Evolutionary conservation across 2,797 vertebrate species (phyloP), one percentile per base, ranked within the genome.

Genomic region (Botia kubotai): DNA sequence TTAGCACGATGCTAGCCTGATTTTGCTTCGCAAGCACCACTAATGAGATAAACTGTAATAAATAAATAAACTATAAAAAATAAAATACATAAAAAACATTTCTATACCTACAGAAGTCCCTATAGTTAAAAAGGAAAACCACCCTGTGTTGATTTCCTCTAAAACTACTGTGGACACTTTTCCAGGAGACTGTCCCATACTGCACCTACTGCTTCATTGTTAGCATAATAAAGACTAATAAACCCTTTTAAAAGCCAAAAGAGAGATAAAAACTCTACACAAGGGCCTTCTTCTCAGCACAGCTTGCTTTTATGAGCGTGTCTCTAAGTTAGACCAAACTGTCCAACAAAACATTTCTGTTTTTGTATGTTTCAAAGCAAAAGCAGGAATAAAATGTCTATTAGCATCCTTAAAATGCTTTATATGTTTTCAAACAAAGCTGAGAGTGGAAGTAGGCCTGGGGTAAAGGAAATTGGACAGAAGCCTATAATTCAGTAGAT

Each of bases 91-190:
- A 33, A 33, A 33, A 33, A 33, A 33, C 33, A 33, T 33, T 33
- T 33, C 33, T 33, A 33, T 33, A 33, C 33, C 33, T 33, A 33
- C 33, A 33, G 4, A 33, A 33, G 33, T 33, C 33, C 23, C 33
- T 33, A 33, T 33, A 33, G 33, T 33, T 33, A 33, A 33, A 33
- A 33, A 33, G 4, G 33, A 33, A 33, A 5, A 50, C 48, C 11
- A 12, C 14, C 48, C 14, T 50, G 11, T 50, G 14, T 50, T 50
- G 43, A 16, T 67, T 86, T 86, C 73, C 86, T 84, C 83, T 65
- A 60, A 77, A 89, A 82, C 83, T 89, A 87, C 90, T 90, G 86
- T 88, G 84, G 84, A 88, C 87, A 77, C 58, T 88, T 57, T 90
- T 88, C 87, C 82, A n/a, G 16, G 80, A 84, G 87, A 89, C 68